Base-by-base conservation (phyloP, 1,140 invertebrate species). In the Drosophila athabasca region DNA sequence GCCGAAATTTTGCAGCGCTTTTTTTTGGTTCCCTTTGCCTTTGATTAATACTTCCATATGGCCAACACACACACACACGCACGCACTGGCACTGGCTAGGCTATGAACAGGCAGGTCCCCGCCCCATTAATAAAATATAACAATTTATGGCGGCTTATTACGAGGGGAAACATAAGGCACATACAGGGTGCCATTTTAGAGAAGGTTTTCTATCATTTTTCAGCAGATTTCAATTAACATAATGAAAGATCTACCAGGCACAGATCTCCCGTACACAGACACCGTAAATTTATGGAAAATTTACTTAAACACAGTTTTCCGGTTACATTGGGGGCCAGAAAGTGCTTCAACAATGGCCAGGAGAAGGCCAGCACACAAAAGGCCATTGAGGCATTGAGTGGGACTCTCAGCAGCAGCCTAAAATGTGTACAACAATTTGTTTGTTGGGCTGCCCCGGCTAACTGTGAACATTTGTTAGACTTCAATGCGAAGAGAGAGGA, bases 241-340 rank as follows among this genome's bases (percentile, higher is more conserved):
- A 39, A 39, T 39, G 11, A 39, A 39, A 39, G 11, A 39, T 39
- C 11, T 5, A 5, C 35, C 9, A 13, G 13, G 35, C 35, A 13
- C 70, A 59, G 50, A 66, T 41, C 11, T 45, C 7, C 43, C 51
- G n/a, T n/a, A 31, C 9, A 31, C 8, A 39, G 35, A 39, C 2
- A 13, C 59, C 64, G 69, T 73, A 65, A 75, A 75, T 75, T 74
- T 79, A 79, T 88, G 72, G 76, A 79, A 87, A 88, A 83, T 88
- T 83, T 83, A 88, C 83, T 82, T 88, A 88, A 88, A 88, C 76
- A 74, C 79, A 79, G 83, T 88, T 88, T 88, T 88, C 79, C 83
- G 83, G n/a, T 88, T 88, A 79, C 83, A 88, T 87, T 87, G 79
- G 66, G 57, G 60, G 66, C 41, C 17, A n/a, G 76, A 51, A 73